These are phyloP conservation scores for Panulirus ornatus DNA, from an alignment of 1,140 invertebrate species.

Conservation along the genomic window DNA sequence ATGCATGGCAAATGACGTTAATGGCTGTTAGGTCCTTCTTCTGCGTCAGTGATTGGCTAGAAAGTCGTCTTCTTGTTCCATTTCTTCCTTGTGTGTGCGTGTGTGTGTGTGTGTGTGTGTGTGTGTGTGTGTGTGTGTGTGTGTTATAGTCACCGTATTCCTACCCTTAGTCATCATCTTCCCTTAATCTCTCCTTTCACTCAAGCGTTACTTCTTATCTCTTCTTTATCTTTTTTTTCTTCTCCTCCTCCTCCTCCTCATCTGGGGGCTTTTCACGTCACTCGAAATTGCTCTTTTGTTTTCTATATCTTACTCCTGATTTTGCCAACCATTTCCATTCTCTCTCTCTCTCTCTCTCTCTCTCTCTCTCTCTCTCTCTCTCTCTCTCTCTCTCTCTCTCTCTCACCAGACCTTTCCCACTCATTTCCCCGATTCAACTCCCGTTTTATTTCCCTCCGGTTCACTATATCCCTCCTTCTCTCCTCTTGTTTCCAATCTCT, in stretches of 20 bases:
- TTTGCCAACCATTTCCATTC: not conserved
- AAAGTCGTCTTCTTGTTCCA: not conserved
- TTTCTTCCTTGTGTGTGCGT: not conserved
- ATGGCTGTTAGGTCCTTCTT: not conserved
- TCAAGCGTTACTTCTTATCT: not conserved
- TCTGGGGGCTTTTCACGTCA: not conserved
- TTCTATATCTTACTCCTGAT: not conserved
- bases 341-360: constrained; percentile 12
- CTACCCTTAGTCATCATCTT: not conserved
- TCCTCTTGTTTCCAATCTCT: not conserved
- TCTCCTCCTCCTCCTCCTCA: not conserved
- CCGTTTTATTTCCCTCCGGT: not conserved
- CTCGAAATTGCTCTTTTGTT: not conserved
- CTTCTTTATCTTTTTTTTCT: not conserved
- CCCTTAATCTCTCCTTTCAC: not conserved
- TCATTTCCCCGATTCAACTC: constrained; percentile 9
- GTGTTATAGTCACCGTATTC: not conserved
- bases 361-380: not conserved
- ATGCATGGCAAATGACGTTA: constrained; percentile 52
- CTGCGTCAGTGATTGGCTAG: constrained; percentile 25
- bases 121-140: not conserved
- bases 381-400: not conserved
- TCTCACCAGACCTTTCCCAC: no score
- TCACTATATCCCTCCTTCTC: not conserved
- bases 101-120: constrained; percentile 2